Evolutionary conservation across 2,113 vertebrate species (phyloP).

Genomic region (Vidua macroura): DNA sequence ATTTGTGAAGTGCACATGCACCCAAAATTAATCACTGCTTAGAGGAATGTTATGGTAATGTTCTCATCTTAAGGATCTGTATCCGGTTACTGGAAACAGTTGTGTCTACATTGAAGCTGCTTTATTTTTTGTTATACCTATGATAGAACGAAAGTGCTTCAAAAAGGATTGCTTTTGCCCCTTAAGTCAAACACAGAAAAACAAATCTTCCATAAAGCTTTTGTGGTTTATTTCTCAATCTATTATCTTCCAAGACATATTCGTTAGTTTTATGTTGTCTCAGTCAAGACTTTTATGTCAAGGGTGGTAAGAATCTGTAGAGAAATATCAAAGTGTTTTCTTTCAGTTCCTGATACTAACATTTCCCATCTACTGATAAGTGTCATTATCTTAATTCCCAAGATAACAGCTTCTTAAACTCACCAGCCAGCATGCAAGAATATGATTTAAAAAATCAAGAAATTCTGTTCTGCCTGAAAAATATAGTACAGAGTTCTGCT

Average conservation of each 20-base stretch:
- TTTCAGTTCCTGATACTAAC: slow-evolving; percentile 6
- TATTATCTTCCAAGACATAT: not conserved
- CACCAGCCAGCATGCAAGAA: not conserved
- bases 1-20: not conserved
- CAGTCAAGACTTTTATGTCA: slow-evolving; percentile 39
- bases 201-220: not conserved
- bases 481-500: not conserved
- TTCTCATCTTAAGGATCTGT: not conserved
- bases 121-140: not conserved
- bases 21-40: not conserved
- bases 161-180: not conserved
- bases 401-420: slow-evolving; percentile 36
- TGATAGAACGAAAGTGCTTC: not conserved
- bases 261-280: slow-evolving; percentile 27
- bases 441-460: not conserved
- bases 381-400: slow-evolving; percentile 15
- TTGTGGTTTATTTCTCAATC: not conserved
- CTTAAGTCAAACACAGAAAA: not conserved
- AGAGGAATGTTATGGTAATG: not conserved
- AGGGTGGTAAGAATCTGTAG: slow-evolving; percentile 28
- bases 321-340: slow-evolving; percentile 59
- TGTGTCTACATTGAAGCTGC: not conserved
- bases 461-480: slow-evolving; percentile 12
- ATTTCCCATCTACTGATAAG: slow-evolving; percentile 13
- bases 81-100: not conserved